Conservation (phyloP, 2,113 vertebrate genomes). For the Prietella phreatophila region DNA sequence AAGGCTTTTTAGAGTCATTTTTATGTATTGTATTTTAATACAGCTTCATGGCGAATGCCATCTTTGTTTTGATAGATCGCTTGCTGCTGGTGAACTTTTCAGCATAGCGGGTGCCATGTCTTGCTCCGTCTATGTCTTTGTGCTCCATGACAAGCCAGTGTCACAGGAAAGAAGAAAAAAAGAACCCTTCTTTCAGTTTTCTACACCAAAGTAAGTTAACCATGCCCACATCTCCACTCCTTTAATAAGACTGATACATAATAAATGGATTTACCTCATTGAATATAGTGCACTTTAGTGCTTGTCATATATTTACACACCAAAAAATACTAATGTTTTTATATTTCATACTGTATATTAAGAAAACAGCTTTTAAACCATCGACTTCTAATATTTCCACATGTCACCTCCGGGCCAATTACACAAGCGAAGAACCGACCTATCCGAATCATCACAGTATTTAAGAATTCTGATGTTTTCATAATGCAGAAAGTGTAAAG, state of each 20-base stretch:
- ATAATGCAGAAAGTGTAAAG: no score
- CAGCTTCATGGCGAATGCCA: constrained; percentile 55
- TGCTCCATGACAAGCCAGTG: not conserved
- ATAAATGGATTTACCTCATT: not conserved
- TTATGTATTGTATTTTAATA: constrained; percentile 75
- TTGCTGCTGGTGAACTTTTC: constrained; percentile 48
- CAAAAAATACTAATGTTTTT: not conserved
- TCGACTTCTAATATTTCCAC: no score
- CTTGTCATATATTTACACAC: not conserved
- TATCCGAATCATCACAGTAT: no score
- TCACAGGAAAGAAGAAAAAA: not conserved
- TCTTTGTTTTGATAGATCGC: constrained; percentile 59
- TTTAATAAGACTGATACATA: not conserved
- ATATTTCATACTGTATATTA: not conserved
- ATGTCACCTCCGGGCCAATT: not conserved
- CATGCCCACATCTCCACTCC: not conserved
- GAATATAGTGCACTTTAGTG: not conserved
- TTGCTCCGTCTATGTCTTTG: not conserved
- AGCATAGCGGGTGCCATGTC: constrained; percentile 3
- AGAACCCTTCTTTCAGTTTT: not conserved
- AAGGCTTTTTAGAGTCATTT: constrained; percentile 67
- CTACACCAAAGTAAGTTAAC: not conserved
- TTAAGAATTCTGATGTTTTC: no score
- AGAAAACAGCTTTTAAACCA: not conserved
- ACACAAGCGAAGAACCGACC: no score